phyloP scores from a whole-genome alignment of 2,888 invertebrate genomes.

The Gastracanthus pulcherrimus region DNA sequence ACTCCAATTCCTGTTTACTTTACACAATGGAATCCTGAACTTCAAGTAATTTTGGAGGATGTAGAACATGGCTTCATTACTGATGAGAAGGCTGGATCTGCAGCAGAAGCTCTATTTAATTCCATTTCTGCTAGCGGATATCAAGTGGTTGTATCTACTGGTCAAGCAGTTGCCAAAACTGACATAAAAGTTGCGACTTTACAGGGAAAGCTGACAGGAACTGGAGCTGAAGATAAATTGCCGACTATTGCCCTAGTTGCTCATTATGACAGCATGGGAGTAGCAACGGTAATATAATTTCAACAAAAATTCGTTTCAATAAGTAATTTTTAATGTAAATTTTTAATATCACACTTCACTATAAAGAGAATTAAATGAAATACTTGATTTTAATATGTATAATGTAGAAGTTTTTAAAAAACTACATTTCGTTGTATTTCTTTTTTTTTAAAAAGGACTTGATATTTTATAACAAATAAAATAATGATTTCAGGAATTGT shows the following conservation, averaged over 20 bases:
- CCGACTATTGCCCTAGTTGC: conserved; percentile 95
- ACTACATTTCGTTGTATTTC: no score
- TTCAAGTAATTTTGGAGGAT: conserved; percentile 87
- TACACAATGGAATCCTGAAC: conserved; percentile 85
- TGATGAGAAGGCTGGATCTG: conserved; percentile 87
- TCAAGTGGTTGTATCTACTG: conserved; percentile 91
- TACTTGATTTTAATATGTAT: no score
- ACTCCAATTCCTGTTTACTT: conserved; percentile 93
- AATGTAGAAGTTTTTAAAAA: no score
- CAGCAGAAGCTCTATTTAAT: conserved; percentile 89
- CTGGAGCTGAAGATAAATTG: conserved; percentile 84
- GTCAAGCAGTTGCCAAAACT: conserved; percentile 84
- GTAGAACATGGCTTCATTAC: conserved; percentile 84
- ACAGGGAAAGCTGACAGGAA: conserved; percentile 89
- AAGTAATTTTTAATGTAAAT: no score
- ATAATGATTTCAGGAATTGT: conserved; percentile 83
- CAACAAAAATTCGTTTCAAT: no score
- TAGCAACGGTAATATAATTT: conserved; percentile 86
- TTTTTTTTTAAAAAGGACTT: not conserved
- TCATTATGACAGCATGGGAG: conserved; percentile 94
- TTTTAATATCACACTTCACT: no score
- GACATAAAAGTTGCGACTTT: conserved; percentile 93
- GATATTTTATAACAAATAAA: not conserved
- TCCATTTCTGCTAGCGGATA: conserved; percentile 97
- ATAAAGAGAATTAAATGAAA: no score